phyloP scores from a whole-genome alignment of 2,113 vertebrate species.

The Piprites chloris region DNA sequence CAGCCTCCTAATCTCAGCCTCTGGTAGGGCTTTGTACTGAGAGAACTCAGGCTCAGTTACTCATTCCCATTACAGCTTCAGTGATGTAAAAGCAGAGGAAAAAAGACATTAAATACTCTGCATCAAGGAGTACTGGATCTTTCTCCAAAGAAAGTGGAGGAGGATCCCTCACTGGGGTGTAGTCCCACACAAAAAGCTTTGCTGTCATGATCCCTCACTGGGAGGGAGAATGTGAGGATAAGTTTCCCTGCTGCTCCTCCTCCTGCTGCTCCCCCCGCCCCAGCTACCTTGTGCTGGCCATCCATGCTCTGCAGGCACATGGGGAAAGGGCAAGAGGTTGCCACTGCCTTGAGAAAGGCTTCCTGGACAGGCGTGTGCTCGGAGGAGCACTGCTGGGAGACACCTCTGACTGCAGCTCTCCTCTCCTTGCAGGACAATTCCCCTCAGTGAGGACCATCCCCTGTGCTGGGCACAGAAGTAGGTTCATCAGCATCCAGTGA shows the following conservation, averaged over 20 bases:
- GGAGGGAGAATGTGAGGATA: background rate
- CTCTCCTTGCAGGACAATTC: background rate
- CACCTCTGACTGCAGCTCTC: background rate
- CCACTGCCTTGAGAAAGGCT: background rate
- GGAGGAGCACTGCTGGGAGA: background rate
- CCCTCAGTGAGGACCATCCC: background rate
- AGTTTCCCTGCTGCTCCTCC: background rate
- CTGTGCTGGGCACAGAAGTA: background rate
- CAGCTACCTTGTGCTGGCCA: background rate
- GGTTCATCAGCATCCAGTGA: background rate
- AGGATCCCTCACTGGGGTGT: background rate
- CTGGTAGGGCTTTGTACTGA: background rate
- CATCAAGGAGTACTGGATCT: background rate
- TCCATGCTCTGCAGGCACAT: background rate
- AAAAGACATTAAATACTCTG: background rate
- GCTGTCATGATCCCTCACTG: background rate
- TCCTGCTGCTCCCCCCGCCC: fast-evolving
- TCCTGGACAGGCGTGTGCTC: background rate
- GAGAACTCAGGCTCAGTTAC: background rate
- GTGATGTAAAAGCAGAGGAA: background rate
- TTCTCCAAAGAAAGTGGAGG: background rate
- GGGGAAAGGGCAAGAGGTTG: background rate
- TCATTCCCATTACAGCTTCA: background rate
- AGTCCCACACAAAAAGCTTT: background rate
- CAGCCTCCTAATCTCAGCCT: background rate